These are phyloP conservation scores for Hyperoodon ampullatus DNA, from an alignment of 2,113 vertebrate species.

Conservation along the genomic window DNA sequence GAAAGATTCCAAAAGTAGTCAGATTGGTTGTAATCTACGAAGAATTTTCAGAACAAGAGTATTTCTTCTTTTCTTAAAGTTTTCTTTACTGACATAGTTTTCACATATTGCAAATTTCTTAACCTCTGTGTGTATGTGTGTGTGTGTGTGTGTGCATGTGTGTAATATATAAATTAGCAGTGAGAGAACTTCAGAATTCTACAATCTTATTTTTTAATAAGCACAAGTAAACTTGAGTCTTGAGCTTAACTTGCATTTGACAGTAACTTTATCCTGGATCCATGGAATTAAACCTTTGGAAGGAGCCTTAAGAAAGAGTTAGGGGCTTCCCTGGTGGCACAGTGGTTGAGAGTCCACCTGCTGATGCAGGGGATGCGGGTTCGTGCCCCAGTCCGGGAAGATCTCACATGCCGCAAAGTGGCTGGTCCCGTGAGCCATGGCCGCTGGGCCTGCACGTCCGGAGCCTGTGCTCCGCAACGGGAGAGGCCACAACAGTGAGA, in stretches of 20 bases:
- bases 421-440: no score
- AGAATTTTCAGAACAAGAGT: slow-evolving; percentile 31
- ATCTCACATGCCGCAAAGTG: no score
- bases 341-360: no score
- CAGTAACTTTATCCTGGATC: slow-evolving; percentile 2
- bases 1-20: not conserved
- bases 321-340: no score
- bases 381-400: no score
- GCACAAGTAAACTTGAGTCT: slow-evolving; percentile 29
- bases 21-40: not conserved
- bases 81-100: slow-evolving; percentile 28
- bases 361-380: no score
- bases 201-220: slow-evolving; percentile 36
- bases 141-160: not conserved
- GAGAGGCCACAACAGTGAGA: no score
- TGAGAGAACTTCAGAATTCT: slow-evolving; percentile 33
- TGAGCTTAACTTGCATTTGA: slow-evolving; percentile 39
- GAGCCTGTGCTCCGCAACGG: no score
- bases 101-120: slow-evolving; percentile 12
- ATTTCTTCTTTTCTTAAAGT: not conserved
- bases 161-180: not conserved
- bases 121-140: not conserved
- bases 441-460: no score
- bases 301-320: not conserved
- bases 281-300: not conserved